Base-by-base conservation (phyloP, 2,888 invertebrate species). In the Cosmia pyralina region DNA sequence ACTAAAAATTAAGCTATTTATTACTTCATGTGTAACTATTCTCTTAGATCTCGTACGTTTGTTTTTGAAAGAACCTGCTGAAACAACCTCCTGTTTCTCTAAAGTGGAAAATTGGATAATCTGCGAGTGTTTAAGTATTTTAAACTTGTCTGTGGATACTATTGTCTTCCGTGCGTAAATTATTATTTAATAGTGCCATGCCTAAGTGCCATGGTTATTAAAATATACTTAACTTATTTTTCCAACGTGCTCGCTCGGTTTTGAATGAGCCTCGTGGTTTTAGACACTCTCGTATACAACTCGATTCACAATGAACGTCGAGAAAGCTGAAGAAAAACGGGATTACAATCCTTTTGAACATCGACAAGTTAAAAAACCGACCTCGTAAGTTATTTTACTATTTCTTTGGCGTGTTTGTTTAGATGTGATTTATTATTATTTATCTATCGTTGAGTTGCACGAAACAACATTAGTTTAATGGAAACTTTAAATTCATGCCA, bases 261-360 rank as follows among this genome's bases (percentile, higher is more conserved):
- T 69, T 70, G 53, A 70, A 41, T 22, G 28, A 72, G 34, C 15
- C 41, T 69, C 53, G 13, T 65, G 62, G 58, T 72, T 70, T 73
- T 48, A 69, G 46, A 80, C 85, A 88, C 70, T 83, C 55, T 75
- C 75, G 63, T 44, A 75, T 73, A 58, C 60, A 79, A 70, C 70
- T 71, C 75, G 53, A 64, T 58, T 67, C 77, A 88, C 58, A 52
- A 92, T 91, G 91, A 87, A 85, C 75, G 87, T 77, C 57, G 87
- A 85, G 44, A 87, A 87, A 70, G 84, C 77, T 62, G 84, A 83
- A 65, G 86, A 82, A 50, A 88, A 84, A 68, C 85, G 88, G 67
- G 90, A 92, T 55, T 96, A 96, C 69, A 89, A 96, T 84, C 96
- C 96, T 0, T 95, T 93, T 71, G 94, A 95, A 75, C 94, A 96